Evolutionary conservation across 1,140 invertebrate genomes (phyloP).

Genomic region (Solen grandis): DNA sequence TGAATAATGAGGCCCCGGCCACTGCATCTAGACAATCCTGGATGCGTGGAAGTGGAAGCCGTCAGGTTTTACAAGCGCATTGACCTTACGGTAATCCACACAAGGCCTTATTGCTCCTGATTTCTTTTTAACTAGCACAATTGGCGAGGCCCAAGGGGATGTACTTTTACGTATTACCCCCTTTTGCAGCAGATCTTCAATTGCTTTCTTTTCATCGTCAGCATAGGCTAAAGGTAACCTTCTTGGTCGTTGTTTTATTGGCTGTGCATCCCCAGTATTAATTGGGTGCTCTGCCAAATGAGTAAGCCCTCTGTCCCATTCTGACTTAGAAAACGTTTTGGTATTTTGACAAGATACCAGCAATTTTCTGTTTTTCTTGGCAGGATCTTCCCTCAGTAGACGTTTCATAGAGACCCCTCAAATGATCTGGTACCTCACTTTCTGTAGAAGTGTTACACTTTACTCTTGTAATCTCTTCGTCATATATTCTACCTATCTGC

Average conservation of each 20-base stretch:
- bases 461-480: neutral
- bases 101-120: too few relatives aligned
- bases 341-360: neutral
- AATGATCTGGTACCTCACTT: neutral
- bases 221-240: constrained; percentile 14
- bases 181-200: constrained; percentile 27
- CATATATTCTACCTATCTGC: neutral
- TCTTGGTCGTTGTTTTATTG: constrained; percentile 10
- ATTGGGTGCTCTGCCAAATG: constrained; percentile 15
- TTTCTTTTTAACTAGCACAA: constrained; percentile 40
- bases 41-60: too few relatives aligned
- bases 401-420: neutral
- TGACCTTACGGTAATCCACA: too few relatives aligned
- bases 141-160: too few relatives aligned
- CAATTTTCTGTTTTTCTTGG: constrained; percentile 1
- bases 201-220: constrained; percentile 14
- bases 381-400: neutral
- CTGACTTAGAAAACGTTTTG: constrained; percentile 5
- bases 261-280: neutral
- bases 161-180: constrained; percentile 8
- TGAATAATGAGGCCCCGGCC: too few relatives aligned
- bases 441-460: neutral
- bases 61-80: too few relatives aligned
- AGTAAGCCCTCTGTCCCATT: constrained; percentile 15
- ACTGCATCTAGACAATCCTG: too few relatives aligned